Evolutionary conservation across 2,797 vertebrate species (phyloP).

Genomic region (Aplochiton taeniatus): DNA sequence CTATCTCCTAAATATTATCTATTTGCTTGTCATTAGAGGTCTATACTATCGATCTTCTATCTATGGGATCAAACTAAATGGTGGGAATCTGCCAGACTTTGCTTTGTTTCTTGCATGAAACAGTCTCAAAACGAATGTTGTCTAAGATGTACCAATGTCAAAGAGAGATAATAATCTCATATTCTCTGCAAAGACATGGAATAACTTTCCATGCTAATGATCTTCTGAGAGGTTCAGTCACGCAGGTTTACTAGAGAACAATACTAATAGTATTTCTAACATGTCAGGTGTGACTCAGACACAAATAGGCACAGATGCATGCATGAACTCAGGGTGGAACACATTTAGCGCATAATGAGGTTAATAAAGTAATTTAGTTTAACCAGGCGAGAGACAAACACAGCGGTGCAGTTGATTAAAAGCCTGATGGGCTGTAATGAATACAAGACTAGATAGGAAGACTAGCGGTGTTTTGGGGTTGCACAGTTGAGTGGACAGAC

Average conservation of each 20-base stretch:
- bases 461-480: constrained; percentile 13
- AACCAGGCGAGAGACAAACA: constrained; percentile 45
- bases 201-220: too few species aligned
- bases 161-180: too few species aligned
- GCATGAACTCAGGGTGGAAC: neutral
- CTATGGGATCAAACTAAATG: constrained; percentile 35
- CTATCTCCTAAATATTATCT: constrained; percentile 8
- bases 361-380: constrained; percentile 56
- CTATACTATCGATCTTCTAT: constrained; percentile 24
- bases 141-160: too few species aligned
- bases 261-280: too few species aligned
- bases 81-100: constrained; percentile 31
- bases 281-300: neutral
- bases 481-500: constrained; percentile 10
- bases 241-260: too few species aligned
- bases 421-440: constrained; percentile 45
- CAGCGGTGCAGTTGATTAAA: constrained; percentile 49
- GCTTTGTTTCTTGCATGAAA: constrained; percentile 17
- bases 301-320: neutral
- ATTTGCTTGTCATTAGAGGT: constrained; percentile 56
- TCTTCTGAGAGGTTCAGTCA: too few species aligned
- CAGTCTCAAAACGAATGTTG: too few species aligned
- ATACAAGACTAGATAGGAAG: constrained; percentile 35
- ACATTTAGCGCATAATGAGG: constrained; percentile 46
- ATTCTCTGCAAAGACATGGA: neutral